Base-by-base conservation (phyloP, 2,797 vertebrate species). In the Pseudochromis fuscus region DNA sequence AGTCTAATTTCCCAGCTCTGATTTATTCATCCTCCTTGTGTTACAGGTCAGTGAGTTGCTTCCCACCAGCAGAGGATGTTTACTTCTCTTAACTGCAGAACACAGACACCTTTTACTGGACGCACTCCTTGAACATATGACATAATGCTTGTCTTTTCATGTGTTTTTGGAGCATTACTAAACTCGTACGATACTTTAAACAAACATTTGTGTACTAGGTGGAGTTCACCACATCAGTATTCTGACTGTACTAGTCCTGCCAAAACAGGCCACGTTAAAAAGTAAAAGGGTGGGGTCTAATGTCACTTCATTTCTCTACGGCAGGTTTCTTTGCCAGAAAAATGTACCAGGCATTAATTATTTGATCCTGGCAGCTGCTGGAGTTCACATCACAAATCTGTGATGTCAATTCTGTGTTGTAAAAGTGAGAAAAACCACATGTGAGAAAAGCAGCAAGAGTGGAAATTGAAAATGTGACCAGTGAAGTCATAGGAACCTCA, bases 61-160 rank as follows among this genome's bases (percentile, higher is more conserved):
- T 30, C 48, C 56, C 15, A 42, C 40, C 63, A 30, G 27, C 40
- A 61, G 30, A 73, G 72, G 66, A 64, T 80, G 80, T 84, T 89
- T 72, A 65, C 59, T 61, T 85, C 81, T 73, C 77, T 73, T 49
- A 45, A 56, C 55, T 66, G 51, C 35, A 65, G 60, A 85, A 93
- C 90, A 94, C 81, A 83, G 57, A 75, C 66, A 71, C 64, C 76
- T 90, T 92, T 93, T 72, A 89, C 62, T 85, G 59, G 35, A 81
- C 15, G 5, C 21, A 11, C 65, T 25, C 58, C 52, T 45, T 76
- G 49, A 72, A 70, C 63, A 51, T 15, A 40, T 79, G 80, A 85
- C 73, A 45, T 66, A 69, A 87, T 51, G 60, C 23, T 63, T 12
- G 38, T 69, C 49, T 64, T 83, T 72, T 82, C 63, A 46, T 53